These are phyloP conservation scores for Athene cunicularia DNA, from an alignment of 2,113 vertebrate genomes.

Conservation along the genomic window DNA sequence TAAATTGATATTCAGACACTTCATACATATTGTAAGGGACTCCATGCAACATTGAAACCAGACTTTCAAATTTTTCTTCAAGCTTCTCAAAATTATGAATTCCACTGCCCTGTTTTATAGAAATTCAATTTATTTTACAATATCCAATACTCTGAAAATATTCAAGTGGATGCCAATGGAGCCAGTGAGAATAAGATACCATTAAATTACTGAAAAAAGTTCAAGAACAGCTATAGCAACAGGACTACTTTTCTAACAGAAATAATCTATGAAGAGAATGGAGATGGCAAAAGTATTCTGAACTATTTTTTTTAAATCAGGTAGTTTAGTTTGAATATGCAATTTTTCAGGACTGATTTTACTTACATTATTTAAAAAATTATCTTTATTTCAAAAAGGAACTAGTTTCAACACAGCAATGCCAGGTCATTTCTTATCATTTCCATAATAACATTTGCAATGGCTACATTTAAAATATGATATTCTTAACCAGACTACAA, in stretches of 20 bases:
- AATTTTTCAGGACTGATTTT: not conserved
- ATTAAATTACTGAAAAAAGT: not conserved
- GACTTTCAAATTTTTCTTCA: not conserved
- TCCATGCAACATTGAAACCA: not conserved
- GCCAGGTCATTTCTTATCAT: not conserved
- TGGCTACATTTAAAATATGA: not conserved
- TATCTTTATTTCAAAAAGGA: not conserved
- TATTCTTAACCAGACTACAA: not conserved
- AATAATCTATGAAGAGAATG: not conserved
- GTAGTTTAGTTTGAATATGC: not conserved
- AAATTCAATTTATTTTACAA: not conserved
- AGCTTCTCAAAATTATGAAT: not conserved
- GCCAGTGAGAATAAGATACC: not conserved
- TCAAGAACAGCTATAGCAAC: not conserved
- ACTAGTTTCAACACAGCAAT: not conserved
- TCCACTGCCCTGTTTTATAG: not conserved
- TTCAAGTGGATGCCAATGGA: not conserved
- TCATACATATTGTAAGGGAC: not conserved
- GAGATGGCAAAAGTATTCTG: not conserved
- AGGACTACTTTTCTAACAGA: not conserved
- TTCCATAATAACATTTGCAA: not conserved
- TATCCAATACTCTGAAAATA: not conserved
- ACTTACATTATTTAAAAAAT: not conserved
- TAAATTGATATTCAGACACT: not conserved
- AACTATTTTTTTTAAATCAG: not conserved